Conservation (phyloP, 2,888 invertebrate species). For the Arge pagana region DNA sequence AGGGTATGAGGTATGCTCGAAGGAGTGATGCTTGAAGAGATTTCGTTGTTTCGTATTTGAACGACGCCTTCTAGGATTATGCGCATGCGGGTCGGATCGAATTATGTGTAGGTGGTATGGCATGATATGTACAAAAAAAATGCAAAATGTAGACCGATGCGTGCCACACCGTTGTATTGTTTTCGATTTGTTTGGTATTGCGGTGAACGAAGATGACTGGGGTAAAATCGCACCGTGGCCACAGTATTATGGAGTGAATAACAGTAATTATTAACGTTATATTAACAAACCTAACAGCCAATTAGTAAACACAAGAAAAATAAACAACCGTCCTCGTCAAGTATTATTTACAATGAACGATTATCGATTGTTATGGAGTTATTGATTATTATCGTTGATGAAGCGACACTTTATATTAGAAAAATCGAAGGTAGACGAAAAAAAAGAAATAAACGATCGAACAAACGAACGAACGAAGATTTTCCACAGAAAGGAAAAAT, state of each 20-base stretch:
- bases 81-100: conserved; percentile 33
- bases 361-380: conserved; percentile 23
- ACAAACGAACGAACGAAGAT: too few relatives aligned
- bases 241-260: conserved; percentile 28
- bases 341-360: conserved; percentile 35
- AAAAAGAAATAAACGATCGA: conserved; percentile 5
- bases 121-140: conserved; percentile 34
- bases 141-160: conserved; percentile 22
- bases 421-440: conserved; percentile 2
- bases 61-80: conserved; percentile 23
- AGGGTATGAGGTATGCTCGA: conserved; percentile 1
- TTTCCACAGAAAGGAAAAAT: too few relatives aligned
- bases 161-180: too few relatives aligned
- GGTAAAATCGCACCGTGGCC: conserved; percentile 29
- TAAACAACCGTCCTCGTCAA: conserved; percentile 25
- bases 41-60: neutral
- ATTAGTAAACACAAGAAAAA: conserved; percentile 47
- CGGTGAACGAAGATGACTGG: conserved; percentile 37
- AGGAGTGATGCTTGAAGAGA: neutral
- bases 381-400: conserved; percentile 6
- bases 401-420: conserved; percentile 7
- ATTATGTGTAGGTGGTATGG: conserved; percentile 29
- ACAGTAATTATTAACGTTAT: conserved; percentile 31
- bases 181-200: too few relatives aligned
- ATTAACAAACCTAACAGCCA: conserved; percentile 52